Evolutionary conservation across 2,888 invertebrate genomes (phyloP).

Genomic region (Siphonodentalium dalli): DNA sequence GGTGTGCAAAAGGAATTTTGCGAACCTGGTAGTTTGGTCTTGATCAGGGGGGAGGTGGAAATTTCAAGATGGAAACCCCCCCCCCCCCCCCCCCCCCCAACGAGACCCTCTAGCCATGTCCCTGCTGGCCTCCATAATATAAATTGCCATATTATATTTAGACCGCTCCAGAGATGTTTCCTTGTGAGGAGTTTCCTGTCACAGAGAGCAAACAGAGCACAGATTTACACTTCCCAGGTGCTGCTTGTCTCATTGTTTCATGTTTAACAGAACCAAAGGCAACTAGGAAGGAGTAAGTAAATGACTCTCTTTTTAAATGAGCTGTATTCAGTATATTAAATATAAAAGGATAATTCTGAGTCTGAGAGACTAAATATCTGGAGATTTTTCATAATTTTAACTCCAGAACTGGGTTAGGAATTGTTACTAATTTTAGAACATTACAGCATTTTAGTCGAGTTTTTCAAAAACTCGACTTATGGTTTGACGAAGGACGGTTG

Average conservation of each 20-base stretch:
- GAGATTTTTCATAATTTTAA: not conserved
- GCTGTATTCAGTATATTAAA: not conserved
- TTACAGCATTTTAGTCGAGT: not conserved
- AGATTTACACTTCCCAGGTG: slow-evolving; percentile 60
- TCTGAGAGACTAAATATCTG: not conserved
- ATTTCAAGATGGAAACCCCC: too few relatives aligned
- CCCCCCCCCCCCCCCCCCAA: too few relatives aligned
- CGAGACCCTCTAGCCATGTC: too few relatives aligned
- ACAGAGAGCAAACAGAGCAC: slow-evolving; percentile 58
- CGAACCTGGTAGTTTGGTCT: too few relatives aligned
- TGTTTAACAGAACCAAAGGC: slow-evolving; percentile 59
- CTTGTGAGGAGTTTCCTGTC: slow-evolving; percentile 58
- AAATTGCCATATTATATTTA: slow-evolving; percentile 29
- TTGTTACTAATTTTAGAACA: not conserved
- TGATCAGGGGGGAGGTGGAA: too few relatives aligned
- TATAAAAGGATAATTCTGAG: not conserved
- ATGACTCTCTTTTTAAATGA: not conserved
- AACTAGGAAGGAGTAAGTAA: slow-evolving; percentile 57
- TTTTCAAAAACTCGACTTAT: too few relatives aligned
- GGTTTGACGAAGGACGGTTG: too few relatives aligned
- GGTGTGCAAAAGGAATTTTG: too few relatives aligned
- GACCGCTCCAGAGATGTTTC: slow-evolving; percentile 63
- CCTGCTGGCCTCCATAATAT: not conserved
- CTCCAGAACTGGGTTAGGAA: not conserved
- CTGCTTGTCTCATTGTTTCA: slow-evolving; percentile 60